Evolutionary conservation across 2,888 invertebrate species (phyloP), one percentile per base, ranked within the genome.

Genomic region (Diploptera punctata): DNA sequence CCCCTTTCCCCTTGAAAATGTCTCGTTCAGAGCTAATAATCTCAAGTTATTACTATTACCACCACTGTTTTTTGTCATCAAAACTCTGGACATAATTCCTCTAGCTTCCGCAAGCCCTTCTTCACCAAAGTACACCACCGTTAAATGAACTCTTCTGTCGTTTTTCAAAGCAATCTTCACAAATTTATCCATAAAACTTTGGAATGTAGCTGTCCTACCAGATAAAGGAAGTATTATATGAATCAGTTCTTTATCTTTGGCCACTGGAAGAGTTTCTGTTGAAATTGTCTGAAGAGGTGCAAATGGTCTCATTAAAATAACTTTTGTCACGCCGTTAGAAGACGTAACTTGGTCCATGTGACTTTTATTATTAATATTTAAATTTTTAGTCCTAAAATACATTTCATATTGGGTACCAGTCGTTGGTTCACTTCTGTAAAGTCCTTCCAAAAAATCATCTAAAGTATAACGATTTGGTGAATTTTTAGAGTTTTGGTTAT

Each of bases 381-480:
- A 44, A 71, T 81, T 81, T 78, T 85, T 87, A 76, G 87, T 88
- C 78, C 88, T 86, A 81, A 92, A 92, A 79, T 90, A 91, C 77
- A 93, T 82, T 79, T 93, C 92, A 80, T 91, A 93, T 77, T 92
- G 92, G 0, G 91, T 91, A 1, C 92, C 92, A 0, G n/a, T 90
- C 0, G 90, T 90, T 0, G 91, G 91, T 77, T 91, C 91, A 16
- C 87, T 88, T 70, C 92, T 84, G 80, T 90, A 92, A 38, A 92
- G 84, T 2, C 93, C 93, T 81, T 93, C 92, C 18, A 90, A 84
- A 78, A 93, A 92, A 80, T 93, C 91, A 72, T 91, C 91, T 77
- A 89, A 80, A n/a, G 88, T 88, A 80, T 89, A 92, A 75, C 70
- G 18, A 57, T 31, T 31, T n/a, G 57, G 57, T 2, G 29, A 29